Base-by-base conservation (phyloP, 2,113 vertebrate species). In the Isichthys henryi region DNA sequence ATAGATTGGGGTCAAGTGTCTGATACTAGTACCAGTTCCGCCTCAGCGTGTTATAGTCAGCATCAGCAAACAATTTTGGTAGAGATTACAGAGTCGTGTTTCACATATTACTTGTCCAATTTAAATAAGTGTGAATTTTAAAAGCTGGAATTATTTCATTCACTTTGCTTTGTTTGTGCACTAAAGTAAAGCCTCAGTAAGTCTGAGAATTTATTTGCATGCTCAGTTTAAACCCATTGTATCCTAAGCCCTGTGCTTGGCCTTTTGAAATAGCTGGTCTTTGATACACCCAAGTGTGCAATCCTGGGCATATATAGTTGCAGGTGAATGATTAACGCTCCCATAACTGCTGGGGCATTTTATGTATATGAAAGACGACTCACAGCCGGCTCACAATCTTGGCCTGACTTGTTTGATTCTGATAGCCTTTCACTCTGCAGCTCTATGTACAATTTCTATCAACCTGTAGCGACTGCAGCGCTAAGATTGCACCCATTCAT, bases 281-380 rank as follows among this genome's bases (percentile, higher is more conserved):
- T 31, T 90, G 92, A 91, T 91, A 87, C 89, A 91, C 91, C 70
- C 87, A 83, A 62, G 92, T 93, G 91, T 92, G 91, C 90, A 94
- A 93, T 94, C 93, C 93, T 92, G 49, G 15, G 66, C 27, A 70
- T 48, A 87, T 77, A 35, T 90, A 88, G 89, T 90, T 88, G 88
- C 92, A 92, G 94, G 96, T 96, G 91, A 96, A 96, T 95, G 90
- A 96, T 96, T 96, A 93, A 91, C 93, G 53, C 90, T 88, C 84
- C 11, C 15, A 48, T 86, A 83, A 3, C 70, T 74, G 43, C 86
- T 35, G 70, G 17, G 39, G 2, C 19, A 39, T 11, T 86, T 87
- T 53, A 87, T 21, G 23, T 23, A 50, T 31, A 49, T 83, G 31
- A 58, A 39, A 53, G 48, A 56, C 49, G 9, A 13, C 11, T 15